Base-by-base conservation (phyloP, 1,140 invertebrate species). In the Armadillidium nasatum region DNA sequence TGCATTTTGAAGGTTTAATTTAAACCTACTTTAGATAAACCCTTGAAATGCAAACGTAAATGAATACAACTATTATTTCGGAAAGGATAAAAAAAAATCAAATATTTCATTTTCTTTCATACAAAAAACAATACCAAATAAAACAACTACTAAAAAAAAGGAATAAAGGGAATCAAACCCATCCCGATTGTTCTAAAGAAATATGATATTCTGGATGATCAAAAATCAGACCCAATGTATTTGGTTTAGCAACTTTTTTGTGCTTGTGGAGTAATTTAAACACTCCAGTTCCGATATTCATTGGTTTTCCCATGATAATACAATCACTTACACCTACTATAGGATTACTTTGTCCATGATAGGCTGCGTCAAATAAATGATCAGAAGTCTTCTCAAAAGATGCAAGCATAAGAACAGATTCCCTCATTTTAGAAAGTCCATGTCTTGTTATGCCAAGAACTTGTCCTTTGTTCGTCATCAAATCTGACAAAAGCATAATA, bases 351-450 rank as follows among this genome's bases (percentile, higher is more conserved):
- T 99, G 96, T 3, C 96, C 96, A 87, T 97, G 97, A 85, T 97
- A 99, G 0, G 97, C 95, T 4, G 98, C 97, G 87, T 99, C 97
- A 86, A 98, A 99, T 75, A 99, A 86, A 87, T 99, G 97, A 86
- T 99, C 97, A 0, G 96, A 92, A 10, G 97, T 99, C 87, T 97
- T 97, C 85, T 99, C 98, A 88, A 99, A 99, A 79, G 96, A 99
- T 68, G 98, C 97, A 82, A 99, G 88, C 89, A 99, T 98, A 13
- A 99, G 89, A 9, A 99, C 95, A 81, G 95, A 97, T 84, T 99
- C 96, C 84, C 99, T 98, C 95, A 99, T 99, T 86, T 90, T 90
- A 4, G 88, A 88, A 73, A 90, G 82, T 44, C 89, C 89, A 83
- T 88, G 87, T 50, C 97, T 85, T 0, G 97, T 99, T 81, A 99